Percentiles rank a stretch among this genome's conserved stretches.
These are phyloP conservation scores for Ellobius talpinus DNA, from an alignment of 2,113 vertebrate species.

Conservation along the genomic window DNA sequence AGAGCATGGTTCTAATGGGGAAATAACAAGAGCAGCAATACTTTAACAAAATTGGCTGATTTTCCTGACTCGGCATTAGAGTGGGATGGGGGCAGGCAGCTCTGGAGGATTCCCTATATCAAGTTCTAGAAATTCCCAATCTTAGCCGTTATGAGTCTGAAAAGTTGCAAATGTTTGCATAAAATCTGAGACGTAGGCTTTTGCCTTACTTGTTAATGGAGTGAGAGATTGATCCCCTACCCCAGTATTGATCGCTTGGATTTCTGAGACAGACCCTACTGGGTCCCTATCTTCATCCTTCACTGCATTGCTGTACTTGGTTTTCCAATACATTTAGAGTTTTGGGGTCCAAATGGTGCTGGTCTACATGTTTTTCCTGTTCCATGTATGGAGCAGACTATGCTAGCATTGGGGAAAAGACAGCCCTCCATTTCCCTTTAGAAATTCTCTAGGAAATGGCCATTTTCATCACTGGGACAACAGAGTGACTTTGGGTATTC, in stretches of 20 bases:
- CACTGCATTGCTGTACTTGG: neutral
- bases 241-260: neutral
- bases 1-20: neutral
- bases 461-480: neutral
- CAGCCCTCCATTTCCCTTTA: neutral
- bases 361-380: neutral
- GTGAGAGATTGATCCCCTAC: neutral
- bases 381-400: neutral
- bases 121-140: conserved; percentile 40
- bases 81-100: neutral
- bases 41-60: neutral
- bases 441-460: neutral
- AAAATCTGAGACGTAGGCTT: neutral
- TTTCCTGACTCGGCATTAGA: neutral
- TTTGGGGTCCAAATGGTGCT: neutral
- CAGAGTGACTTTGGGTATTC: neutral
- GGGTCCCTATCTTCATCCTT: neutral
- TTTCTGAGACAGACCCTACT: conserved; percentile 31
- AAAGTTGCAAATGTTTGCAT: neutral
- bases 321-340: neutral
- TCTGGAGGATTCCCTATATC: neutral
- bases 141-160: neutral
- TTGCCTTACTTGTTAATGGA: neutral
- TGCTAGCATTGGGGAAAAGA: neutral
- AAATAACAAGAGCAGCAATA: neutral